Base-by-base conservation (phyloP, 1,140 invertebrate genomes). In the Polyergus mexicanus region DNA sequence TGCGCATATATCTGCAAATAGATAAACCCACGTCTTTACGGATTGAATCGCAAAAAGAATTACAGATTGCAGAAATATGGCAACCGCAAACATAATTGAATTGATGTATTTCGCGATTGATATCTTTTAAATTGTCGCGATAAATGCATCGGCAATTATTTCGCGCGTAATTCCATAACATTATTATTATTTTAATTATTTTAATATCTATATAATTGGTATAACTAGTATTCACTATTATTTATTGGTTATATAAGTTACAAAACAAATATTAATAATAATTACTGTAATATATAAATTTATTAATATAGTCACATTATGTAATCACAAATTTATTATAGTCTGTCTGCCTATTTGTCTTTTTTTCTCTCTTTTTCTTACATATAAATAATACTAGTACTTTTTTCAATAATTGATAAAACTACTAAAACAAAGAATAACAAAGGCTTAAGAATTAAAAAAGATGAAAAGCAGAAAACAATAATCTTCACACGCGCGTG, bases 121-220 rank as follows among this genome's bases (percentile, higher is more conserved):
- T 66, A 56, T 44, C 13, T 41, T 60, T 44, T 58, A 71, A 69
- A 58, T 81, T 16, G 8, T 0, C 2, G 38, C 19, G n/a, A 8
- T 13, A 25, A 47, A 47, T 19, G n/a, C 47, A 51, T 51, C 51
- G 7, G 1, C 10, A 28, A 71, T 71, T 60, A 56, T 58, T 56
- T 4, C 11, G n/a, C 44, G 41, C 41, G 41, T 3, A 3, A 25
- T 3, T 65, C 10, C 0, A 16, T 22, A 28, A 69, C 4, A 3
- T 25, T 22, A 56, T 71, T 71, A 44, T 44, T 44, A 44, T 44
- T 41, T 41, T 44, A 69, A 41, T 81, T 3, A 58, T 11, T 11
- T 10, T 41, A 32, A 60, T 41, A 81, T 81, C 60, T 71, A 44
- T 69, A 32, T 63, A 65, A 65, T 54, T 41, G 47, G 16, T 19